A percentile compares a stretch with the other conserved stretches of the same genome.
phyloP scores from a whole-genome alignment of 2,113 vertebrate species.

The Pachycephala philippinensis region DNA sequence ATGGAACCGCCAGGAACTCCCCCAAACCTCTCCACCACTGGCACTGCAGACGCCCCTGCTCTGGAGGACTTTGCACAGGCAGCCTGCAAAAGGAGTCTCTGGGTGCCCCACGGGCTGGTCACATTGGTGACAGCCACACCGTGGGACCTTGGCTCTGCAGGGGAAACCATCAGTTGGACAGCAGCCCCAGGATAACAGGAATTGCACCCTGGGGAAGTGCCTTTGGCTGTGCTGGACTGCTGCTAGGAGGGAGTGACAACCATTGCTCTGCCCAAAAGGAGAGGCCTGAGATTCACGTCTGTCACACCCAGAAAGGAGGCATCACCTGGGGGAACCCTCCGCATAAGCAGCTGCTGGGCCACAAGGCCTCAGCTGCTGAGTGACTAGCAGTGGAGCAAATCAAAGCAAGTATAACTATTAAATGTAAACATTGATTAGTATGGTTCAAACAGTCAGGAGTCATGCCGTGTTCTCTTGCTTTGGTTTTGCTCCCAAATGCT shows the following conservation, averaged over 20 bases:
- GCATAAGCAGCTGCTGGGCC: background rate
- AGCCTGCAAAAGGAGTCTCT: rapidly evolving
- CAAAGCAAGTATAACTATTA: background rate
- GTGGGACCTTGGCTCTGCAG: too few relatives aligned
- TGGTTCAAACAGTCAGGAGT: background rate
- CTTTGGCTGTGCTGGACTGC: background rate
- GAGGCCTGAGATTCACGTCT: background rate
- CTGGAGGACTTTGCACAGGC: background rate
- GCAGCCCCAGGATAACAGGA: background rate
- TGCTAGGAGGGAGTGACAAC: background rate
- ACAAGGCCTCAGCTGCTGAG: background rate
- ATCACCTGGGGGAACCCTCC: background rate
- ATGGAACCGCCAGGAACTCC: background rate
- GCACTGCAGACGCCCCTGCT: background rate
- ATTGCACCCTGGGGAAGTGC: background rate
- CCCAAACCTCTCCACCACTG: background rate
- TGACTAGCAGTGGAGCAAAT: background rate
- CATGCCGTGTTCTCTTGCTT: background rate
- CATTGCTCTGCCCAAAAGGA: background rate
- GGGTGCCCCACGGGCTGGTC: background rate
- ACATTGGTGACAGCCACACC: too few relatives aligned
- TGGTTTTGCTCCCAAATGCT: background rate
- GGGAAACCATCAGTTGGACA: background rate
- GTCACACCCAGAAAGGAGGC: background rate
- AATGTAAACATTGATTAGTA: background rate